phyloP scores from a whole-genome alignment of 1,140 invertebrate species.

The Magallana angulata region DNA sequence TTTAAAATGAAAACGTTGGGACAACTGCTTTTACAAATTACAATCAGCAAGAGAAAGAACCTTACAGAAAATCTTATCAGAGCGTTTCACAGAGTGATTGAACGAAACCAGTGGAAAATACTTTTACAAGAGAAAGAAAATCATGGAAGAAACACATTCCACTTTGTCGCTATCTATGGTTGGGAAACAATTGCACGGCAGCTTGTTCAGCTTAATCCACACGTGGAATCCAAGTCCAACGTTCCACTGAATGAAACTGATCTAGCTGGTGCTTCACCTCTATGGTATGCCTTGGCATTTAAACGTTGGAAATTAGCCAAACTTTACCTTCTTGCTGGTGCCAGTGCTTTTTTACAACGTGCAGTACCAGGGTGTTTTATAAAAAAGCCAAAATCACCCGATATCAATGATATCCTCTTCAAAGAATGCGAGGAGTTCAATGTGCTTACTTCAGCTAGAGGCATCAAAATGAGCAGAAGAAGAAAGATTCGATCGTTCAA shows the following conservation, averaged over 20 bases:
- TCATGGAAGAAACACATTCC: constrained; percentile 11
- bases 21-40: not conserved
- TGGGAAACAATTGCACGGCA: not conserved
- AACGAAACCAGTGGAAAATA: not conserved
- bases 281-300: constrained; percentile 45
- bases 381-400: not conserved
- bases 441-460: not conserved
- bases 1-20: not conserved
- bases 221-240: not conserved
- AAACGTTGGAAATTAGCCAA: constrained; percentile 29
- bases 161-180: constrained; percentile 2
- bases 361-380: constrained; percentile 37
- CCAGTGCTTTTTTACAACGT: not conserved
- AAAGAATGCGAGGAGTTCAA: not conserved
- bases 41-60: not conserved
- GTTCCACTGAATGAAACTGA: constrained; percentile 28
- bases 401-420: not conserved
- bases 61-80: not conserved
- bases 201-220: not conserved
- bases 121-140: not conserved
- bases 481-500: not conserved
- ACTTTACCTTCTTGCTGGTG: constrained; percentile 15
- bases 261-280: constrained; percentile 13
- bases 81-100: not conserved
- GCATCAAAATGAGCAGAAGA: not conserved